phyloP scores from a whole-genome alignment of 2,113 vertebrate genomes.

The Eulemur rufifrons region DNA sequence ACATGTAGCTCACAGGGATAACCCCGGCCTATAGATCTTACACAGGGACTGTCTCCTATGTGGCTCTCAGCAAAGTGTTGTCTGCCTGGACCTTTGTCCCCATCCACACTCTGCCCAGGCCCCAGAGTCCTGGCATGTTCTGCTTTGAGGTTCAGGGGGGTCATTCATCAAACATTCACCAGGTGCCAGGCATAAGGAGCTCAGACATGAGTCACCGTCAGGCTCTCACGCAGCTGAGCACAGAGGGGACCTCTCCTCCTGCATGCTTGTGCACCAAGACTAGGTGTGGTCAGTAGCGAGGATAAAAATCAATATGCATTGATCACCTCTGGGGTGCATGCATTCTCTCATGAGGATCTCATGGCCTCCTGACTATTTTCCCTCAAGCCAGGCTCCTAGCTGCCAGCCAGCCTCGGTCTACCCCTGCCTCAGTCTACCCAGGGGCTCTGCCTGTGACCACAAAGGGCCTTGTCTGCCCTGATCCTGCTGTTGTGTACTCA shows the following conservation, averaged over 20 bases:
- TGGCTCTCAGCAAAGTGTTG: neutral
- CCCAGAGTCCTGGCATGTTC: neutral
- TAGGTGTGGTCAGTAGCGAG: neutral
- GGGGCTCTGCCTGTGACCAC: neutral
- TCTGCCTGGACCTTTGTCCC: neutral
- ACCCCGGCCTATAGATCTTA: neutral
- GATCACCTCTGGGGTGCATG: neutral
- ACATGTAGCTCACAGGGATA: neutral
- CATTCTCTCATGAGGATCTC: neutral
- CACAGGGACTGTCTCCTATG: neutral
- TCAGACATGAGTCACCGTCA: neutral
- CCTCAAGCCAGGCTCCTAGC: neutral
- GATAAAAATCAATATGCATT: slow-evolving; percentile 25
- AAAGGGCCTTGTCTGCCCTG: neutral
- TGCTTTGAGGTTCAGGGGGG: neutral
- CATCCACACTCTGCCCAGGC: too few species aligned
- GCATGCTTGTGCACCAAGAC: neutral
- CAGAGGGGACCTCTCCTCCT: neutral
- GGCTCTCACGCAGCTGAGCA: neutral
- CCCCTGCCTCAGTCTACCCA: neutral
- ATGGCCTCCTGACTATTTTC: neutral
- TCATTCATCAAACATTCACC: neutral
- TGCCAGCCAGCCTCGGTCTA: neutral
- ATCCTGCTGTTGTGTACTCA: neutral
- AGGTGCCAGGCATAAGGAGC: neutral